These are phyloP conservation scores for Microdon myrmicae DNA, from an alignment of 2,888 invertebrate genomes.

Conservation along the genomic window DNA sequence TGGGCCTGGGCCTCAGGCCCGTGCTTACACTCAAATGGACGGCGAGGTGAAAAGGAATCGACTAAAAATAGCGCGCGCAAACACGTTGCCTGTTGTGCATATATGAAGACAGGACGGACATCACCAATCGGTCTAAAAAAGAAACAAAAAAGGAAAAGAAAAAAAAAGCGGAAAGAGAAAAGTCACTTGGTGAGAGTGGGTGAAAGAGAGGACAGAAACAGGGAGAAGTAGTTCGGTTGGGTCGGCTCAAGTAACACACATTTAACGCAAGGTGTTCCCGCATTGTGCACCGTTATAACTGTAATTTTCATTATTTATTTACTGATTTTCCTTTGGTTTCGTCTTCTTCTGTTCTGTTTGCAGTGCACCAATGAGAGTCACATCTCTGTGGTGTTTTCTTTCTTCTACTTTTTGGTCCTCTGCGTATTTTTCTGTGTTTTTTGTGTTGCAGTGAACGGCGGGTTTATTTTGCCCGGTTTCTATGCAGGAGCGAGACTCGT, in stretches of 20 bases:
- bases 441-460: too few relatives aligned
- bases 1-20: slow-evolving; percentile 14
- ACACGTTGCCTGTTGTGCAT: slow-evolving; percentile 29
- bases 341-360: slow-evolving; percentile 14
- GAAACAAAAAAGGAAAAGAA: slow-evolving; percentile 1
- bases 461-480: slow-evolving; percentile 15
- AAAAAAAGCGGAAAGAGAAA: not conserved
- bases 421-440: slow-evolving; percentile 26
- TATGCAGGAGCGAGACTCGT: slow-evolving; percentile 22
- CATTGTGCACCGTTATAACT: slow-evolving; percentile 56
- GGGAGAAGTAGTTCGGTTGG: too few relatives aligned
- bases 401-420: not conserved
- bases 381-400: too few relatives aligned
- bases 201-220: slow-evolving; percentile 26
- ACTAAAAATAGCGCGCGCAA: slow-evolving; percentile 51
- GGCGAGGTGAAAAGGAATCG: slow-evolving; percentile 38
- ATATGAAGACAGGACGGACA: slow-evolving; percentile 37
- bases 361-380: too few relatives aligned
- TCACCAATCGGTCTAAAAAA: slow-evolving; percentile 1
- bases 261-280: slow-evolving; percentile 56
- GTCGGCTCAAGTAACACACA: slow-evolving; percentile 55
- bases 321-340: slow-evolving; percentile 25
- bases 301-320: slow-evolving; percentile 53
- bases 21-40: slow-evolving; percentile 9
- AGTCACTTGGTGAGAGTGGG: too few relatives aligned